Conservation (phyloP, 2,888 invertebrate genomes). For the Nomada hirtipes region DNA sequence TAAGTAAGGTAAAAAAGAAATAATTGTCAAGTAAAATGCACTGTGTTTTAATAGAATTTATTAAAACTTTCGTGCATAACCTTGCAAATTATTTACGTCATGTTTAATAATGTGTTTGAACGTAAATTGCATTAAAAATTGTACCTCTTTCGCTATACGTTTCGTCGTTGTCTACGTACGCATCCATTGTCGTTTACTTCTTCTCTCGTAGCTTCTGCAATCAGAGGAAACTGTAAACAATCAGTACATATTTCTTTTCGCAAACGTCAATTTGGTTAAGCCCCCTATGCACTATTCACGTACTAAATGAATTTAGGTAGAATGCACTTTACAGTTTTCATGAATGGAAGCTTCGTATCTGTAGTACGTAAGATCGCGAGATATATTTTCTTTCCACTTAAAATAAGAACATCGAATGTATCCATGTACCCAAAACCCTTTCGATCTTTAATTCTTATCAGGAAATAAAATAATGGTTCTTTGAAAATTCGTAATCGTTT, state of each 20-base stretch:
- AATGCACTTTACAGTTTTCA: slow-evolving; percentile 28
- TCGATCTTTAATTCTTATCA: background rate
- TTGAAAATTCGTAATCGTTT: background rate
- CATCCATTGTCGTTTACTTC: slow-evolving; percentile 45
- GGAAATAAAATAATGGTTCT: background rate
- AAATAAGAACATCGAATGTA: no score
- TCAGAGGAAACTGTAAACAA: slow-evolving; percentile 30
- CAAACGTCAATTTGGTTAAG: slow-evolving; percentile 28
- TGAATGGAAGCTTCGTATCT: background rate
- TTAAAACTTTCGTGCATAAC: slow-evolving; percentile 30
- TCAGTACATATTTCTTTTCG: background rate
- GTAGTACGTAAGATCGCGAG: no score
- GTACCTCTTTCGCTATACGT: slow-evolving; percentile 56
- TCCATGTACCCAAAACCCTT: background rate
- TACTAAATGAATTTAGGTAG: background rate
- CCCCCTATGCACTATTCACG: slow-evolving; percentile 15
- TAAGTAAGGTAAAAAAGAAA: background rate
- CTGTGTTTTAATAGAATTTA: slow-evolving; percentile 18
- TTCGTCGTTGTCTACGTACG: slow-evolving; percentile 44
- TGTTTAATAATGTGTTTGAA: background rate
- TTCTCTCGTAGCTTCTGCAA: background rate
- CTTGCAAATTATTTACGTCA: slow-evolving; percentile 18
- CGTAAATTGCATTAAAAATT: background rate
- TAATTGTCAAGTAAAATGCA: background rate
- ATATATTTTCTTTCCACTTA: no score